Evolutionary conservation across 2,797 vertebrate species (phyloP).

Genomic region (Sebastes trivittatus): DNA sequence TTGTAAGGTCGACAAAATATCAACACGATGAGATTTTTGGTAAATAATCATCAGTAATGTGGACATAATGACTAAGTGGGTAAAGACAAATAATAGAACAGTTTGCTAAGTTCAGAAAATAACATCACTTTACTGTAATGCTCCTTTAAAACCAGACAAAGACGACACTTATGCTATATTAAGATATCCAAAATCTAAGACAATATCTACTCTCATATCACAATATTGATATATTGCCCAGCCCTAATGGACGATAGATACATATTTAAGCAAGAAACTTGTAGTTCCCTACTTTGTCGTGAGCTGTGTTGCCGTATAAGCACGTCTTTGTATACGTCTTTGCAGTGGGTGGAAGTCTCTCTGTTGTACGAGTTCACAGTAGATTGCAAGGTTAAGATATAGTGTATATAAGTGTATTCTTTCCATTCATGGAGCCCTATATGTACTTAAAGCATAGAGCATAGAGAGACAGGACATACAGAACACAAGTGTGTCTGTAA

Average conservation of each 20-base stretch:
- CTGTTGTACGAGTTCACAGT: neutral
- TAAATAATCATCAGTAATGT: no score
- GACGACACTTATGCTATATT: no score
- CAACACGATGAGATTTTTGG: no score
- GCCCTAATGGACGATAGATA: no score
- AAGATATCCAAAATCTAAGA: no score
- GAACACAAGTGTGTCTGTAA: neutral
- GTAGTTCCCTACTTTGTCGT: neutral
- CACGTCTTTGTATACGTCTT: neutral
- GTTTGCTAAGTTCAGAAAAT: no score
- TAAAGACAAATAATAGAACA: no score
- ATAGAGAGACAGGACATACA: neutral
- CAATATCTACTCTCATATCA: neutral
- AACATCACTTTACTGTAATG: no score
- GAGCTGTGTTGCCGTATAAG: neutral
- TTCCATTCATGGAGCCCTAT: neutral
- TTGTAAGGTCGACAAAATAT: no score
- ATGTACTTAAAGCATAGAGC: neutral
- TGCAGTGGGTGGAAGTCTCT: neutral
- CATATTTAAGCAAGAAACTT: no score
- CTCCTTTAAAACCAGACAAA: no score
- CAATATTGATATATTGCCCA: neutral
- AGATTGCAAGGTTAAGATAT: neutral
- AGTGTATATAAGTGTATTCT: neutral
- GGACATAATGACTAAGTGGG: no score